Evolutionary conservation across 2,113 vertebrate genomes (phyloP), one percentile per base, ranked within the genome.

Genomic region (Poeciliopsis turrubarensis): DNA sequence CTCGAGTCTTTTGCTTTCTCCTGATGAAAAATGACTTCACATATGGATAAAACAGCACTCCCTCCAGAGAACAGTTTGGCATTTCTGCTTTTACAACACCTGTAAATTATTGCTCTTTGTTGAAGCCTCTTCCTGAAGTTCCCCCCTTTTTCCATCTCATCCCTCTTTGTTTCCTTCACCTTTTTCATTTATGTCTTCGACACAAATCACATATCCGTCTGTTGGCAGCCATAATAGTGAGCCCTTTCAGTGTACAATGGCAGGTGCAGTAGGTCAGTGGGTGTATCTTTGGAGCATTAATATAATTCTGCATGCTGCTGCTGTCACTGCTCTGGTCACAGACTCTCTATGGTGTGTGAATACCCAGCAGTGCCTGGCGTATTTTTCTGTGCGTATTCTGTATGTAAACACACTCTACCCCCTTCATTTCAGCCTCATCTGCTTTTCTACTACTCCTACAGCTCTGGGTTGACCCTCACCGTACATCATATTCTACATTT

Each of bases 401-500:
- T 68, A 82, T 68, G 75, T 75, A 85, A 81, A 78, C 70, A 62
- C 30, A 32, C 66, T 79, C 73, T 6, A 73, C 73, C 70, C 64
- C 51, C 41, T n/a, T 76, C 62, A 73, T 80, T 76, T 85, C 71
- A 80, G 76, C 71, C 69, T 87, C 79, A 80, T 86, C 82, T 81
- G 80, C 75, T 75, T 72, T 57, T 65, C 39, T 41, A 27, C 41
- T 31, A 9, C 73, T 84, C 34, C 13, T 8, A 78, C 79, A 89
- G 80, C 85, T 71, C 32, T 72, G 27, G 72, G 77, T 88, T 90
- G 90, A 90, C 88, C 89, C 82, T 68, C 60, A 30, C 68, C 60
- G 87, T 84, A 79, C 90, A 91, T 88, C 89, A 79, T 89, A 90
- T 91, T 90, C 65, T 79, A 86, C 85, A 86, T 92, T 86, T 88